A percentile compares a stretch with the other conserved stretches of the same genome.
These are phyloP conservation scores for Drosophila paramelanica DNA, from an alignment of 2,888 invertebrate genomes.

Conservation along the genomic window DNA sequence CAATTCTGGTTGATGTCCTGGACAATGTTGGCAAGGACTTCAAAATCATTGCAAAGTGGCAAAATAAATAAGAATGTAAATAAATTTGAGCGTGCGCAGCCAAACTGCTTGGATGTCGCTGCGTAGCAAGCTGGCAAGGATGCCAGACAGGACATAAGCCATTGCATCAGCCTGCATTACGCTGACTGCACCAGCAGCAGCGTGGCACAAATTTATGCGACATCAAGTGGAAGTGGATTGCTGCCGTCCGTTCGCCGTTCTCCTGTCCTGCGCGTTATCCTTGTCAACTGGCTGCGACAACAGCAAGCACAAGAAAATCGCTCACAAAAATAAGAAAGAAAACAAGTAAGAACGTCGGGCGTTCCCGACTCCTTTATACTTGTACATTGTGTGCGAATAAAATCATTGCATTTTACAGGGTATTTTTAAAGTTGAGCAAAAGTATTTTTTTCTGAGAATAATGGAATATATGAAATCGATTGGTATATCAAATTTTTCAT, in stretches of 20 bases:
- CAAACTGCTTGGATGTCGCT: slow-evolving; percentile 19
- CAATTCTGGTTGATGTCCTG: slow-evolving; percentile 18
- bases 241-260: slow-evolving; percentile 27
- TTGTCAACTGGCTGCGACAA: slow-evolving; percentile 40
- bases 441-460: no score
- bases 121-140: slow-evolving; percentile 19
- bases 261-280: slow-evolving; percentile 26
- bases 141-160: slow-evolving; percentile 60
- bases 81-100: slow-evolving; percentile 63
- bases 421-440: no score
- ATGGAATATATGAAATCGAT: no score
- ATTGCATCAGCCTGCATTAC: slow-evolving; percentile 53
- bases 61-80: slow-evolving; percentile 73
- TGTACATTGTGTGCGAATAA: no score
- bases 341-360: not conserved
- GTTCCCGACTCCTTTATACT: no score
- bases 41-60: slow-evolving; percentile 74
- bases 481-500: no score
- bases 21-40: slow-evolving; percentile 30
- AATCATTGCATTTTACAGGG: no score
- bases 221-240: slow-evolving; percentile 59
- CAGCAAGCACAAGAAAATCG: slow-evolving; percentile 16
- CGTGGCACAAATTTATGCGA: slow-evolving; percentile 66
- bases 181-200: slow-evolving; percentile 31
- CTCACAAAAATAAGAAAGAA: slow-evolving; percentile 20